A percentile compares a stretch with the other conserved stretches of the same genome.
These are phyloP conservation scores for Prunella himalayana DNA, from an alignment of 2,113 vertebrate genomes.

Conservation along the genomic window DNA sequence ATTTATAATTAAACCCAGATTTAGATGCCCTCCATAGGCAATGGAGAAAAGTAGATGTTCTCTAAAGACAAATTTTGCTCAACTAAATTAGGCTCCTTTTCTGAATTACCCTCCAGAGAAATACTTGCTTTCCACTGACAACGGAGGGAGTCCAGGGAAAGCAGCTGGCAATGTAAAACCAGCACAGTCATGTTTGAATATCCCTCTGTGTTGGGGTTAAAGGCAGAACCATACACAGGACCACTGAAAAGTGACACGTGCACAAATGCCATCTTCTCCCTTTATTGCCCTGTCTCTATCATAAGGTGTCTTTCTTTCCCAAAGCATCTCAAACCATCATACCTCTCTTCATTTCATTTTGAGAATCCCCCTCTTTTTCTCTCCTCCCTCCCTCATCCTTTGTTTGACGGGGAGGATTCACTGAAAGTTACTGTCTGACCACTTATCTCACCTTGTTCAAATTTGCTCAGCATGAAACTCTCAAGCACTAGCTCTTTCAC, in stretches of 20 bases:
- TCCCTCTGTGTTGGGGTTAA: neutral
- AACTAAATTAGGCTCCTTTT: neutral
- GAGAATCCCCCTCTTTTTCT: neutral
- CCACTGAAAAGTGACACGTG: neutral
- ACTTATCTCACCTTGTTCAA: neutral
- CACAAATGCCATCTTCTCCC: neutral
- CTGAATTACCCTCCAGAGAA: neutral
- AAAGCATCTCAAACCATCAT: neutral
- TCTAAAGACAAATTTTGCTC: neutral
- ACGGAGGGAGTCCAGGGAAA: neutral
- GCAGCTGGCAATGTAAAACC: neutral
- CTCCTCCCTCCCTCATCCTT: fast-evolving
- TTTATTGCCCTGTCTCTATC: neutral
- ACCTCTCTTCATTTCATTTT: neutral
- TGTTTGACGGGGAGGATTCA: neutral
- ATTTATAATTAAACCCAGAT: neutral
- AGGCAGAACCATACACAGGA: neutral
- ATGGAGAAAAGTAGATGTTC: neutral
- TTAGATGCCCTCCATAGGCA: neutral
- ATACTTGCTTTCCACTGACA: neutral
- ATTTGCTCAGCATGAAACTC: neutral
- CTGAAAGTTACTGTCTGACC: neutral
- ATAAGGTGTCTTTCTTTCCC: neutral
- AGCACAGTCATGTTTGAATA: neutral
- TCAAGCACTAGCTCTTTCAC: neutral